Conservation (phyloP, 53 echinoderm and acorn worm genomes). For the Holothuria leucospilota region DNA sequence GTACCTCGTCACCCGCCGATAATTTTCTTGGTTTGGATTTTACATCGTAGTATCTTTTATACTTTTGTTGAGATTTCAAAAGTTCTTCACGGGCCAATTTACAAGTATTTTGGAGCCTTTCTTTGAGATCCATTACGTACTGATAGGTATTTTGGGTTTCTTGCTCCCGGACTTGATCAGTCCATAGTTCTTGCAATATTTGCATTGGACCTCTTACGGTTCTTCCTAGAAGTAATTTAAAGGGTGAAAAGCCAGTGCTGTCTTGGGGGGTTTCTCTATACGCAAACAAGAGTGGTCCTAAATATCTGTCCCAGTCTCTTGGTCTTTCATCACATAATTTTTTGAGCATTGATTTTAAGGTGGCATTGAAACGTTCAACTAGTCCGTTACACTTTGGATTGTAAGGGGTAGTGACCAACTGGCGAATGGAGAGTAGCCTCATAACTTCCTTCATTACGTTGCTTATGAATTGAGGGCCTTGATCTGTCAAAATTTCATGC, state of each 20-base stretch:
- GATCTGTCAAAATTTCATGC: constrained; percentile 38
- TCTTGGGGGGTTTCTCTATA: background rate
- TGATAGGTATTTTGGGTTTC: constrained; percentile 63
- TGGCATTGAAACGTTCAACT: constrained; percentile 43
- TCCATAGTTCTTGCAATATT: constrained; percentile 59
- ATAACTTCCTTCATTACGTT: constrained; percentile 51
- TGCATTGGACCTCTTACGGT: constrained; percentile 54
- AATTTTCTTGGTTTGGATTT: background rate
- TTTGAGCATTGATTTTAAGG: background rate
- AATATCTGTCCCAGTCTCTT: constrained; percentile 14
- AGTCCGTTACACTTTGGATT: constrained; percentile 61
- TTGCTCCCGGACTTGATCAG: constrained; percentile 23
- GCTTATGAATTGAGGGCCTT: constrained; percentile 49
- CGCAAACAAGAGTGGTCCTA: constrained; percentile 14
- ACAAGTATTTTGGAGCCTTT: constrained; percentile 57
- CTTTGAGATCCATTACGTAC: constrained; percentile 60
- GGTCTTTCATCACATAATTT: constrained; percentile 16
- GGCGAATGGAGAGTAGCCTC: constrained; percentile 43
- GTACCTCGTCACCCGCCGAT: no score
- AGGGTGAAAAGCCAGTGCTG: constrained; percentile 12
- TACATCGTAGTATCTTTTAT: background rate
- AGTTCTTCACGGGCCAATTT: constrained; percentile 18
- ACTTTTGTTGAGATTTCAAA: background rate
- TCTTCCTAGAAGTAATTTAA: constrained; percentile 14
- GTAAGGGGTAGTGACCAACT: constrained; percentile 44